These are phyloP conservation scores for Platerodrilus igneus DNA, from an alignment of 2,888 invertebrate genomes.

Conservation along the genomic window DNA sequence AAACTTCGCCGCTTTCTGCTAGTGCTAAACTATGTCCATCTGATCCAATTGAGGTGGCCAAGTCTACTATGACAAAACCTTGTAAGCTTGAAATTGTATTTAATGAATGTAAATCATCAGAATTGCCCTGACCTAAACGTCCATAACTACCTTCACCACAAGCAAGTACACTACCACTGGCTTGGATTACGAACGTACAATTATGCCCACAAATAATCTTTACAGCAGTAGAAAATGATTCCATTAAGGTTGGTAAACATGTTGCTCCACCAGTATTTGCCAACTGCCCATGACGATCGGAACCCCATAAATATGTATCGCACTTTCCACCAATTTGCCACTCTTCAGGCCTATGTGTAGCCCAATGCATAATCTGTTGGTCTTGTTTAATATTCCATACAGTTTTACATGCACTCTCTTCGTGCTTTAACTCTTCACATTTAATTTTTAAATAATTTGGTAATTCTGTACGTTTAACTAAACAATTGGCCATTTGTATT, in stretches of 20 bases:
- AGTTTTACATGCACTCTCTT: slow-evolving; percentile 46
- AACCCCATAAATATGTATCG: slow-evolving; percentile 58
- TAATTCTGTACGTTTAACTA: slow-evolving; percentile 50
- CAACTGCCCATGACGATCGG: slow-evolving; percentile 60
- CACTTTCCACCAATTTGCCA: slow-evolving; percentile 63
- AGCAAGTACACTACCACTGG: slow-evolving; percentile 58
- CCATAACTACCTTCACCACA: slow-evolving; percentile 65
- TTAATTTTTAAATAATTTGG: slow-evolving; percentile 42
- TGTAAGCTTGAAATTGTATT: slow-evolving; percentile 58
- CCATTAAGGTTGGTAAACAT: slow-evolving; percentile 46
- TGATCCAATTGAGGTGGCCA: slow-evolving; percentile 60
- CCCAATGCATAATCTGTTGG: slow-evolving; percentile 59
- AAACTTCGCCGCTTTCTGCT: slow-evolving; percentile 62
- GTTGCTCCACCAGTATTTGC: slow-evolving; percentile 51
- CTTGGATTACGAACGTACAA: slow-evolving; percentile 60
- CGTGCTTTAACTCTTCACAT: slow-evolving; percentile 25
- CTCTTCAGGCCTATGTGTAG: slow-evolving; percentile 56
- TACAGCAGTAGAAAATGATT: slow-evolving; percentile 51
- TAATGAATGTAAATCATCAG: slow-evolving; percentile 57
- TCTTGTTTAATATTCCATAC: slow-evolving; percentile 57
- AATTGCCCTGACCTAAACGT: slow-evolving; percentile 59
- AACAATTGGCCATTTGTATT: slow-evolving; percentile 53
- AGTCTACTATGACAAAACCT: slow-evolving; percentile 59
- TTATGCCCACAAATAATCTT: slow-evolving; percentile 63
- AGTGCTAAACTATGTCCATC: slow-evolving; percentile 62